Evolutionary conservation across 1,140 invertebrate genomes (phyloP).

Genomic region (Drosophila pruinosa): DNA sequence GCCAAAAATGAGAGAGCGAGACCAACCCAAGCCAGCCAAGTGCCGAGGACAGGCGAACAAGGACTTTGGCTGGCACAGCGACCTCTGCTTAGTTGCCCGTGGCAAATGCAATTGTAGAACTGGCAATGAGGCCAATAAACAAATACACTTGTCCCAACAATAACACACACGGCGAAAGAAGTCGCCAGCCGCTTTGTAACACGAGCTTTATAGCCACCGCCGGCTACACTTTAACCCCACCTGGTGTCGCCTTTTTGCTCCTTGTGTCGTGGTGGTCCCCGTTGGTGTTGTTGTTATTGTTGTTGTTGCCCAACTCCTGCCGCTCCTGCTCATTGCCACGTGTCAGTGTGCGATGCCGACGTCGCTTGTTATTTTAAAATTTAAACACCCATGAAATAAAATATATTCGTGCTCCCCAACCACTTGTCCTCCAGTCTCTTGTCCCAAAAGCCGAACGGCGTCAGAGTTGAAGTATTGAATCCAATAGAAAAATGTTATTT

Average conservation of each 20-base stretch:
- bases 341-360: slow-evolving; percentile 55
- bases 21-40: too few relatives aligned
- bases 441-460: slow-evolving; percentile 19
- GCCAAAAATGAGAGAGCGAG: background rate
- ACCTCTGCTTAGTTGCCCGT: slow-evolving; percentile 64
- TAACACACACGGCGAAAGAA: slow-evolving; percentile 20
- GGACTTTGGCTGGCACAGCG: slow-evolving; percentile 16
- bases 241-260: slow-evolving; percentile 30
- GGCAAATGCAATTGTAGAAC: slow-evolving; percentile 74
- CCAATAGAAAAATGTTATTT: slow-evolving; percentile 79
- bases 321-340: slow-evolving; percentile 45
- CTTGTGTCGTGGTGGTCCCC: background rate
- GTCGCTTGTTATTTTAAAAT: slow-evolving; percentile 80
- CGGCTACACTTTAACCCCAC: slow-evolving; percentile 56
- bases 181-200: slow-evolving; percentile 33
- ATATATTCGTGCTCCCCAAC: slow-evolving; percentile 44
- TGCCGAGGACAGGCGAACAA: background rate
- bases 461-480: slow-evolving; percentile 64
- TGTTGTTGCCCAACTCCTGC: background rate
- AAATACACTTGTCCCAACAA: slow-evolving; percentile 63
- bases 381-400: slow-evolving; percentile 81
- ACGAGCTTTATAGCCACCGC: slow-evolving; percentile 51
- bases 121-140: slow-evolving; percentile 76
- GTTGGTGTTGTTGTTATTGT: background rate
- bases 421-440: background rate